Conservation (phyloP, 2,888 invertebrate species). For the Drosophila bunnanda region DNA sequence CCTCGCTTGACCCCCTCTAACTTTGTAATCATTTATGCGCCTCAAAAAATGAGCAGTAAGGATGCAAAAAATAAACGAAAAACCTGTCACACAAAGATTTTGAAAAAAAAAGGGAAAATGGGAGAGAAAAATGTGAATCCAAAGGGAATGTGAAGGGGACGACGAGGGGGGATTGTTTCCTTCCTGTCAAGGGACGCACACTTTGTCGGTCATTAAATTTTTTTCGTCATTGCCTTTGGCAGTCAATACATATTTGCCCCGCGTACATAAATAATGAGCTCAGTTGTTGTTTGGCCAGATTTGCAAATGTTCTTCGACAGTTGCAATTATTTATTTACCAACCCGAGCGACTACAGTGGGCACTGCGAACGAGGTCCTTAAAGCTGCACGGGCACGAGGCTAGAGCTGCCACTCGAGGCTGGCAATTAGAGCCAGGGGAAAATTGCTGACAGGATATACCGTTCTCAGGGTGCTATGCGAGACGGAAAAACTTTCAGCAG, state of each 20-base stretch:
- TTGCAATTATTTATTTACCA: constrained; percentile 44
- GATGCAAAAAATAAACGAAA: constrained; percentile 6
- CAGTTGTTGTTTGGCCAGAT: constrained; percentile 40
- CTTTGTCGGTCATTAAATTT: constrained; percentile 70
- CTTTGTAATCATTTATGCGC: constrained; percentile 28
- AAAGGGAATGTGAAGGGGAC: neutral
- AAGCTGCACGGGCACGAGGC: neutral
- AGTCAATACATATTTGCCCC: constrained; percentile 51
- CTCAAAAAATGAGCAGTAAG: constrained; percentile 41
- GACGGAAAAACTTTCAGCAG: constrained; percentile 1
- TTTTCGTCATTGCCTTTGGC: constrained; percentile 43
- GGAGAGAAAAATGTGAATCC: constrained; percentile 10
- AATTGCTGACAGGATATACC: constrained; percentile 15
- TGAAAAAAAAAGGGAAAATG: neutral
- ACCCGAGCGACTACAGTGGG: constrained; percentile 24
- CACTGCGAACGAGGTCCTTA: neutral
- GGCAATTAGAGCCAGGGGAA: constrained; percentile 24
- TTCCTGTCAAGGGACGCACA: constrained; percentile 55
- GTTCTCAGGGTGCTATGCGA: neutral
- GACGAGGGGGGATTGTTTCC: constrained; percentile 33
- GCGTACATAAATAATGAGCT: constrained; percentile 69
- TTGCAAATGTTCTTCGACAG: constrained; percentile 53
- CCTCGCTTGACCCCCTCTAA: constrained; percentile 38
- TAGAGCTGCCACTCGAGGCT: constrained; percentile 18
- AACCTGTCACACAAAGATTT: constrained; percentile 43